Evolutionary conservation across 2,113 vertebrate genomes (phyloP).

Genomic region (Nannospalax galili): DNA sequence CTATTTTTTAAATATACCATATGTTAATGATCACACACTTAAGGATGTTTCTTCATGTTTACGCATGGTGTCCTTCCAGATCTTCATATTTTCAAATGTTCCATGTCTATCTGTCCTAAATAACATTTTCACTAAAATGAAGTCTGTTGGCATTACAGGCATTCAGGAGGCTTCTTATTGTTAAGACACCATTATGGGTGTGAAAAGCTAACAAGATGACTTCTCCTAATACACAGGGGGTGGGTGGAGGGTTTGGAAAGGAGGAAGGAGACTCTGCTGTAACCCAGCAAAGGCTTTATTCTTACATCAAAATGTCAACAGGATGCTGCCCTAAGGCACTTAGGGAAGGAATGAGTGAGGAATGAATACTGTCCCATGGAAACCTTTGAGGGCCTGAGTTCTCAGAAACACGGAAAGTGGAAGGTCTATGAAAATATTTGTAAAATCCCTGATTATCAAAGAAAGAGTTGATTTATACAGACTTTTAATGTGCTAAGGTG

Average conservation of each 20-base stretch:
- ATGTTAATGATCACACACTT: not conserved
- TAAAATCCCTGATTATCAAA: not conserved
- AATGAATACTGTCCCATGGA: not conserved
- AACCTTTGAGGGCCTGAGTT: not conserved
- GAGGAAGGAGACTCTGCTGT: not conserved
- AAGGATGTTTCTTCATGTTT: not conserved
- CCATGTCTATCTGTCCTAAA: not conserved
- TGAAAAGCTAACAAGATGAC: not conserved
- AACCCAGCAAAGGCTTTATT: not conserved
- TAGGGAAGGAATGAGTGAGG: not conserved
- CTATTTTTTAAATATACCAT: not conserved
- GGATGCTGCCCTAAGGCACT: not conserved
- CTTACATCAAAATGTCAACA: not conserved
- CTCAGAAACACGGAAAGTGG: not conserved
- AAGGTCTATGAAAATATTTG: not conserved
- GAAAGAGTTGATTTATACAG: not conserved
- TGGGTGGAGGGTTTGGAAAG: no score
- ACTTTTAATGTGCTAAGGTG: not conserved
- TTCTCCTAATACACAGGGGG: not conserved
- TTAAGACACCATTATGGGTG: not conserved
- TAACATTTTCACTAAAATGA: constrained; percentile 5
- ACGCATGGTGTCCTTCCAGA: not conserved
- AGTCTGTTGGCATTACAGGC: not conserved
- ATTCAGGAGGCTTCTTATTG: not conserved
- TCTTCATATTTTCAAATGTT: not conserved